These are phyloP conservation scores for Mus caroli DNA, from an alignment of 2,797 vertebrate genomes.

Conservation along the genomic window DNA sequence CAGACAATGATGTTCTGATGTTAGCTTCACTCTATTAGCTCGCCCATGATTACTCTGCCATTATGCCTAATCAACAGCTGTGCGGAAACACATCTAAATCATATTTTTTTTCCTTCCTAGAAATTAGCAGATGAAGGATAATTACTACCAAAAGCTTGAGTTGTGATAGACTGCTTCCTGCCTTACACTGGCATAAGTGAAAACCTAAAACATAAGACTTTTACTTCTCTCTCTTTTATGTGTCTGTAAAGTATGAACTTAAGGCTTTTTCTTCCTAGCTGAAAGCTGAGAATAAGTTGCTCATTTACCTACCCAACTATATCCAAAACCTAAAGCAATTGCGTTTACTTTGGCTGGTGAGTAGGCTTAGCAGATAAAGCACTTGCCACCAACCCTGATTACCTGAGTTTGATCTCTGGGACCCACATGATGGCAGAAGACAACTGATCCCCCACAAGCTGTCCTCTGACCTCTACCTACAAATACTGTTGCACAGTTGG, in stretches of 20 bases:
- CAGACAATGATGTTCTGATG: constrained; percentile 64
- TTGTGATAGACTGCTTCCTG: constrained; percentile 66
- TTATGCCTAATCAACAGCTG: constrained; percentile 76
- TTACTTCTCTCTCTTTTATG: constrained; percentile 27
- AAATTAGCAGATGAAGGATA: constrained; percentile 79
- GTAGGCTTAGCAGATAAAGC: neutral
- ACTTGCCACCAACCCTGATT: neutral
- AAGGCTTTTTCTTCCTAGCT: neutral
- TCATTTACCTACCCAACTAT: neutral
- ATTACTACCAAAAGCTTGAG: constrained; percentile 63
- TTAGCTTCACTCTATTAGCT: constrained; percentile 63
- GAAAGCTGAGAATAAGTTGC: neutral
- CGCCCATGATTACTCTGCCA: constrained; percentile 59
- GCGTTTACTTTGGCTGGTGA: neutral
- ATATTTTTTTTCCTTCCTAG: constrained; percentile 72
- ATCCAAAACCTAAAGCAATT: constrained; percentile 10
- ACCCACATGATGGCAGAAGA: neutral
- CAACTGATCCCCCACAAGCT: neutral
- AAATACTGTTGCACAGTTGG: neutral
- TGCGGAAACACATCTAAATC: constrained; percentile 75
- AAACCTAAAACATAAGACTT: constrained; percentile 59
- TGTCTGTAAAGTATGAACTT: constrained; percentile 15
- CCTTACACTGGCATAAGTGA: constrained; percentile 46
- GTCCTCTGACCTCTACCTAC: neutral
- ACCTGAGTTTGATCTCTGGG: neutral